Percentiles rank a stretch among this genome's conserved stretches.
Evolutionary conservation across 2,888 invertebrate species (phyloP).

Genomic region (Empis stercorea): DNA sequence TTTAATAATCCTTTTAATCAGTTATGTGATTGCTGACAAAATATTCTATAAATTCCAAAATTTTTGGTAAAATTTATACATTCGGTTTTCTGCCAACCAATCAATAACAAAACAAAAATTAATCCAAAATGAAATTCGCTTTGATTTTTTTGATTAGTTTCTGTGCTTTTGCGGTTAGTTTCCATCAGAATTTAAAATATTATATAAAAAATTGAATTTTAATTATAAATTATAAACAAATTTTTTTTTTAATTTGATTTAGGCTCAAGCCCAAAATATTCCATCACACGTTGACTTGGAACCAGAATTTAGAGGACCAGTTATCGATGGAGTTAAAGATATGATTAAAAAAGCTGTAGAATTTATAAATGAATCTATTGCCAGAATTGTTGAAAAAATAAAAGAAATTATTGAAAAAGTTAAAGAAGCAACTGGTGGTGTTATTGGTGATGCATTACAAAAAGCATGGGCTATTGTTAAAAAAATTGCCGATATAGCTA

Average conservation of each 20-base stretch:
- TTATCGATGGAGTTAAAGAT: background rate
- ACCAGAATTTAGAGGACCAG: background rate
- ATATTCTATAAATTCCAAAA: too few species aligned
- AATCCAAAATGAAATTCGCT: slow-evolving; percentile 1
- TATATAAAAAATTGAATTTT: background rate
- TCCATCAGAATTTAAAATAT: background rate
- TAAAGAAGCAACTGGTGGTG: background rate
- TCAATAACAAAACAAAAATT: too few species aligned
- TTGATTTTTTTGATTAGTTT: slow-evolving; percentile 1
- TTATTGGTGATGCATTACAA: background rate
- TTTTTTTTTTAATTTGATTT: background rate
- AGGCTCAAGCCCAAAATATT: background rate
- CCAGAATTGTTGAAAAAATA: background rate
- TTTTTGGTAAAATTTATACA: too few species aligned
- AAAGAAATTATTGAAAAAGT: background rate
- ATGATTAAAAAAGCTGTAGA: background rate
- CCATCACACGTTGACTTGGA: background rate
- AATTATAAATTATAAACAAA: background rate
- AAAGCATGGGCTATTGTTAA: background rate
- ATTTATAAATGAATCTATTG: background rate
- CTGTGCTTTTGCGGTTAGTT: slow-evolving; percentile 2
- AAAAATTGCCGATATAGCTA: background rate
- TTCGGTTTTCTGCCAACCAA: too few species aligned
- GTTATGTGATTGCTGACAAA: too few species aligned
- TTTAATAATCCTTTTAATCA: too few species aligned